Base-by-base conservation (phyloP, 2,888 invertebrate species). In the Hypercompe scribonia region DNA sequence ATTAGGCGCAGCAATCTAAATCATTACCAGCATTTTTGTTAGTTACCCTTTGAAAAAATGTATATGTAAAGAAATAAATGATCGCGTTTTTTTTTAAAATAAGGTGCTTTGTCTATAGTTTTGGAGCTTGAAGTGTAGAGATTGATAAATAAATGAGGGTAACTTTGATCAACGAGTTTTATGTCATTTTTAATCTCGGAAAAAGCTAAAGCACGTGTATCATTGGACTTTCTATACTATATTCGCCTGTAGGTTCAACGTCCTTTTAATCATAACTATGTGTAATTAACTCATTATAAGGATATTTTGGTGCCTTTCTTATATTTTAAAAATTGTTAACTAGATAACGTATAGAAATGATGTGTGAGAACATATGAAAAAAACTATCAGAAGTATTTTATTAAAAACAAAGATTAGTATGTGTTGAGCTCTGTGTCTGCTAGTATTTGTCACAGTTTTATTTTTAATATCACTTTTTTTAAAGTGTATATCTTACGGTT, bases 291-390 rank as follows among this genome's bases (percentile, higher is more conserved):
- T 71, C 58, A 76, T 77, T 77, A 80, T 77, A 78, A 80, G 74
- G 74, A 84, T 83, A 81, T 71, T 82, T 87, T 87, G 74, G 87
- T 88, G 88, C 88, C 86, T 88, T 88, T 85, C 68, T 70, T 75
- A 77, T 84, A 80, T 80, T 79, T 86, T 81, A 78, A 81, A 81
- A 78, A 74, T 80, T 79, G 66, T 78, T 78, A 77, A 74, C 68
- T 79, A 79, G 61, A 71, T 78, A 81, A 78, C 3, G 34, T 71
- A 73, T 79, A 77, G 34, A 58, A 68, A 76, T 64, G 34, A 72
- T 68, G 50, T 69, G 65, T 66, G 61, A 31, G 42, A 66, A 75
- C 18, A 65, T 70, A 54, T 61, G n/a, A 68, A n/a, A 54, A 54
- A 34, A 67, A 54, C 2, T 36, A 50, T 64, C 36, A 58, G 54